Base-by-base conservation (phyloP, 35 echinoderm and acorn worm species). In the Apostichopus japonicus region DNA sequence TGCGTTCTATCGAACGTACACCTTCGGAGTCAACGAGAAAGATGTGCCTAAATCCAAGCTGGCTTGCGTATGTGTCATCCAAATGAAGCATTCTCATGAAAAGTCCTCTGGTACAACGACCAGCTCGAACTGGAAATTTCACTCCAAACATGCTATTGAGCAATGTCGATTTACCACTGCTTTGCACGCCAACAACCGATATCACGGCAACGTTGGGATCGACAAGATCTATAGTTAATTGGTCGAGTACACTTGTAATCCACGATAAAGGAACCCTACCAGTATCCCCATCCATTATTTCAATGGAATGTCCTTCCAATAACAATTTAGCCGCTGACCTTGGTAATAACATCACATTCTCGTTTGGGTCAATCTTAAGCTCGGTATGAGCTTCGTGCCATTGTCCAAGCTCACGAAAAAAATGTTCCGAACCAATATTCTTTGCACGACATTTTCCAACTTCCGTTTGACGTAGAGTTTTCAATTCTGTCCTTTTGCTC, bases 251-350 rank as follows among this genome's bases (percentile, higher is more conserved):
- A 75, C 86, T 89, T 11, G 59, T 75, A 24, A 89, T 22, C 86
- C 86, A 89, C 4, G 67, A 72, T 24, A 89, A 15, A 13, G 86
- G 86, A 23, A 89, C 86, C 8, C 44, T 57, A 10, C 59, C 59
- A 89, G 61, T 72, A 25, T 89, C 86, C 6, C 86, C 86, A 89
- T 89, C 86, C 86, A 89, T 72, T 72, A 89, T 72, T 52, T 89
- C 86, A 25, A 89, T 19, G 19, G 86, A 75, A 72, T 89, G 63
- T 4, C 86, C 62, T 24, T 73, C 56, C 7, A 22, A 15, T 72
- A 89, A 63, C 7, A 89, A 52, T 52, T 65, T 23, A 1, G 61
- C 67, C 16, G 61, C 86, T 5, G 72, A 7, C 5, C 9, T 65
- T 33, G 86, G 86, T 72, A 89, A 51, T 23, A 72, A 53, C 22